Conservation (phyloP, 2,888 invertebrate species). For the Balanococcus diminutus region DNA sequence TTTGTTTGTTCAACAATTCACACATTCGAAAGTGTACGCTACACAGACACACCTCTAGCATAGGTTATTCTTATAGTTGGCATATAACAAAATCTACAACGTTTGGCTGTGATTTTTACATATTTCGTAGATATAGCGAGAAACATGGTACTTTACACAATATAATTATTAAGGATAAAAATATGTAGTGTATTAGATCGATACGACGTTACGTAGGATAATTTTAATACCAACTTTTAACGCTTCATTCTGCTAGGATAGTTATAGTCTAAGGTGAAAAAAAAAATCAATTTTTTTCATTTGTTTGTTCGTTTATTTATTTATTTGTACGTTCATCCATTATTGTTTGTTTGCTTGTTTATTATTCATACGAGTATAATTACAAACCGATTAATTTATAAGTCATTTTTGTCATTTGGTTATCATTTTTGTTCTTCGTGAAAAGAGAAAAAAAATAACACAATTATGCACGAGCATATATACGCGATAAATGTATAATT, state of each 20-base stretch:
- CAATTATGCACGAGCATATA: background rate
- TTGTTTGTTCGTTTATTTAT: conserved; percentile 26
- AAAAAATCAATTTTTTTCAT: background rate
- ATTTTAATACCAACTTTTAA: conserved; percentile 10
- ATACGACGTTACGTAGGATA: background rate
- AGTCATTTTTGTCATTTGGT: background rate
- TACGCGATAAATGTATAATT: too few relatives aligned
- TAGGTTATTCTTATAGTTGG: background rate
- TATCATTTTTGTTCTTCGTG: background rate
- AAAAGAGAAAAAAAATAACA: background rate
- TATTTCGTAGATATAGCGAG: conserved; percentile 46
- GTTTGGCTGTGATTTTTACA: conserved; percentile 52
- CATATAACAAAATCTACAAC: conserved; percentile 36
- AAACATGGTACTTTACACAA: background rate
- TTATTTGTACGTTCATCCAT: background rate
- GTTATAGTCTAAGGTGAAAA: background rate
- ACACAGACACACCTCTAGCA: background rate
- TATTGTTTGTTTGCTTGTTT: background rate
- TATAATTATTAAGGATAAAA: background rate
- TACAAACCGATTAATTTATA: background rate
- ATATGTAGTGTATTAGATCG: background rate
- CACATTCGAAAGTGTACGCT: background rate
- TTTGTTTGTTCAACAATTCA: background rate
- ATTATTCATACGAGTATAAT: background rate
- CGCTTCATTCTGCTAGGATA: background rate